Base-by-base conservation (phyloP, 2,113 vertebrate species). In the Oenanthe melanoleuca region DNA sequence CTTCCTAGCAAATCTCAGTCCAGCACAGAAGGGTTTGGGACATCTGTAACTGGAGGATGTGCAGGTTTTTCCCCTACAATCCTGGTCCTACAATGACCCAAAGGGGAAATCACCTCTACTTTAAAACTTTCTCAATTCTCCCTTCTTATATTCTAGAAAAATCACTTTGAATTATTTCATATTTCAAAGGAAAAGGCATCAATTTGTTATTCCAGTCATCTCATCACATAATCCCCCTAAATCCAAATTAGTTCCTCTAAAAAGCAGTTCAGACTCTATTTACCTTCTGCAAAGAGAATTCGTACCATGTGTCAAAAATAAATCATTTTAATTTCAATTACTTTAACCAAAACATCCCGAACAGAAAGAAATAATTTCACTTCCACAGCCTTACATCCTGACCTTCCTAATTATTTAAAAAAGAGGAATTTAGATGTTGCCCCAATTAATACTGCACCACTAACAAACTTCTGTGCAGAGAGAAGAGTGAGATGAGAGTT, bases 21-120 rank as follows among this genome's bases (percentile, higher is more conserved):
- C 1, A 45, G 28, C 45, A 8, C 34, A 37, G 38, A 5, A 3
- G 17, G 16, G 5, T 49, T 88, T 60, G 44, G 14, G 24, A 6
- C 1, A 3, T 3, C 17, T 59, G 44, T 23, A 40, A 14, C 25
- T 4, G 15, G 2, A 81, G 7, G 5, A 49, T 2, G 3, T 1
- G 22, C 1, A 7, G 42, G 42, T 12, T 61, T 18, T 33, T 9
- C 37, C 37, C 45, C 61, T 12, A 4, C 29, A 42, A 1, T 20
- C 44, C 55, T 37, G 42, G 19, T 5, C 31, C 19, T 24, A 14
- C 0, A 7, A 49, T 9, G 19, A 37, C 12, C 33, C 50, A 19
- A 44, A 33, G 12, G 5, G 17, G n/a, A 12, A 6, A 2, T 11
- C 16, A 7, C 22, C 34, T 70, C 37, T 15, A 1, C 37, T 66